phyloP scores from a whole-genome alignment of 2,797 vertebrate species.

The Fistularia tabacaria region DNA sequence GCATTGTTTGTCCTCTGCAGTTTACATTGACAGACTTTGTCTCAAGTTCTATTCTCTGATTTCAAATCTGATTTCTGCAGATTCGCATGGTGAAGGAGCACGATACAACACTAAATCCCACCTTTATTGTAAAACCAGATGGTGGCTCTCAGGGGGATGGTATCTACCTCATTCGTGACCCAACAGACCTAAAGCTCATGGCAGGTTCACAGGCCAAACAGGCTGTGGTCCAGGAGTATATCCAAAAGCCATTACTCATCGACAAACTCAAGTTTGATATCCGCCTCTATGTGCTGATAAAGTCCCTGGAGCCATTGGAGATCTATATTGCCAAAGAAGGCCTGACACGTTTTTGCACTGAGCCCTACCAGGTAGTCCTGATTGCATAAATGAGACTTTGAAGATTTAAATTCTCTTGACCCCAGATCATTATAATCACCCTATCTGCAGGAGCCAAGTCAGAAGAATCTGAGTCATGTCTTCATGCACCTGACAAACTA shows the following conservation, averaged over 20 bases:
- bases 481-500: conserved; percentile 99
- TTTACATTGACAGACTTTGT: too few species aligned
- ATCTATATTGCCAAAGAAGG: conserved; percentile 97
- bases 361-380: conserved; percentile 83
- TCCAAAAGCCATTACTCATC: conserved; percentile 89
- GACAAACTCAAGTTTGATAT: conserved; percentile 98
- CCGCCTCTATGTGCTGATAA: conserved; percentile 92
- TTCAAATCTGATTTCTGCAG: conserved; percentile 57
- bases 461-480: conserved; percentile 90
- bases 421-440: background rate
- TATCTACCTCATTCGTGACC: conserved; percentile 98
- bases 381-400: background rate
- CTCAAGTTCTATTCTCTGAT: background rate
- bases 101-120: conserved; percentile 80
- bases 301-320: conserved; percentile 91
- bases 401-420: background rate
- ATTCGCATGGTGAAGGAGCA: conserved; percentile 83
- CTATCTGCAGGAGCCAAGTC: conserved; percentile 79
- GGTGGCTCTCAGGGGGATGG: conserved; percentile 95
- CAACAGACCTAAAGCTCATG: conserved; percentile 79
- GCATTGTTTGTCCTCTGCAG: too few species aligned
- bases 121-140: conserved; percentile 96
- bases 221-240: conserved; percentile 93
- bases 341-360: conserved; percentile 94
- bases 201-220: conserved; percentile 81